Evolutionary conservation across 2,113 vertebrate genomes (phyloP), one percentile per base, ranked within the genome.

Genomic region (Illadopsis cleaveri): DNA sequence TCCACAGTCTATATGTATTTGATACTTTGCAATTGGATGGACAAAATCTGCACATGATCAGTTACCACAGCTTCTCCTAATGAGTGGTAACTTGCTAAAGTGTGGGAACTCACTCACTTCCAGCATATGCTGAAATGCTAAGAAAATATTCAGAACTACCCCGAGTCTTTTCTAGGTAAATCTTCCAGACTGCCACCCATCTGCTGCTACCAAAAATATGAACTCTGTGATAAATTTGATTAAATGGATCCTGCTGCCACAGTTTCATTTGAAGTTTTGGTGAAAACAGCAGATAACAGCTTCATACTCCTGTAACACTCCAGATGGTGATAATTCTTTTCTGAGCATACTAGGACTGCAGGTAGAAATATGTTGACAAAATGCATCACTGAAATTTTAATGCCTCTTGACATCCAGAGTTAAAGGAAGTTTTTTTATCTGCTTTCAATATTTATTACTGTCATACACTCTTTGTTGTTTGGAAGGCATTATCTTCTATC

Each of bases 171-270:
- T 82, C 77, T 94, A 91, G 92, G 79, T 95, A 95, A 73, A 40
- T 90, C n/a, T 90, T 94, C 71, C 90, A 96, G 82, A 95, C 82
- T 94, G 79, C 78, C 71, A 86, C 50, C 88, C 92, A 90, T 94
- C 88, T 97, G 92, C 89, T 93, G 60, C 76, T 95, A 90, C 89
- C 82, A 86, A 94, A 96, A 96, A 95, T 90, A 94, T 50, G 45
- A 88, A 82, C 68, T 77, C 4, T 5, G 71, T 73, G 86, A 92
- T 88, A 94, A 22, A 70, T 77, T 90, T 82, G 76, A 93, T 95
- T 83, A 86, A 94, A 93, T 75, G 72, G 82, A 60, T 97, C 75
- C 71, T 94, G 58, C 82, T 86, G 68, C 94, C 54, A 82, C 45
- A 9, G 3, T 66, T 95, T 94, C 62, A 47, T 92, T 90, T 94